Evolutionary conservation across 2,888 invertebrate genomes (phyloP), one percentile per base, ranked within the genome.

Genomic region (Eueremaeus valkanovi): DNA sequence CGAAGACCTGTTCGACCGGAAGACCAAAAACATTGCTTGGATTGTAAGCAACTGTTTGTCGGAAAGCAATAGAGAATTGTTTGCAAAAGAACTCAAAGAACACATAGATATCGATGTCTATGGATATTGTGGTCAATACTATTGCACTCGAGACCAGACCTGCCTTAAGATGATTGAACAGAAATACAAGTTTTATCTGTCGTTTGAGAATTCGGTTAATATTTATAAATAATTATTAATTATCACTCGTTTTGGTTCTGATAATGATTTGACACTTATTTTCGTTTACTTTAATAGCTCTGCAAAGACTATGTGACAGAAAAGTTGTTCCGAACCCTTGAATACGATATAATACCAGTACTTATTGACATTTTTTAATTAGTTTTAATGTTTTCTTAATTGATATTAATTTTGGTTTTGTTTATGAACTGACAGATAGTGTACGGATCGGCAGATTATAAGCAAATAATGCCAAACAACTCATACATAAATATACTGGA

Each of bases 221-320:
- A n/a, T 33, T 63, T 33, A 1, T 16, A 29, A 2, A 8, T 8
- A 29, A 11, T 16, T 29, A 29, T 29, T 3, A 6, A 13, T 9
- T 27, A 21, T 5, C 29, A 27, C 1, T 58, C 16, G 16, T 21
- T 63, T 63, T n/a, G n/a, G n/a, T n/a, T n/a, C n/a, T n/a, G n/a
- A n/a, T n/a, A 33, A 18, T 63, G 36, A n/a, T n/a, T n/a, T n/a
- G n/a, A n/a, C n/a, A n/a, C n/a, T n/a, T n/a, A n/a, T 21, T 9
- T 58, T 24, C 33, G 18, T 24, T 61, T 31, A 40, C 5, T 40
- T 74, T 9, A 63, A 63, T 63, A 63, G 63, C 33, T 63, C 0
- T 82, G 82, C 76, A 75, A 76, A n/a, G 81, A 82, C 74, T 82
- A 82, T 77, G 79, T 82, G 0, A 82, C 81, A 0, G 82, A 82